Conservation (phyloP, 2,888 invertebrate genomes). For the Synergus umbraculus region DNA sequence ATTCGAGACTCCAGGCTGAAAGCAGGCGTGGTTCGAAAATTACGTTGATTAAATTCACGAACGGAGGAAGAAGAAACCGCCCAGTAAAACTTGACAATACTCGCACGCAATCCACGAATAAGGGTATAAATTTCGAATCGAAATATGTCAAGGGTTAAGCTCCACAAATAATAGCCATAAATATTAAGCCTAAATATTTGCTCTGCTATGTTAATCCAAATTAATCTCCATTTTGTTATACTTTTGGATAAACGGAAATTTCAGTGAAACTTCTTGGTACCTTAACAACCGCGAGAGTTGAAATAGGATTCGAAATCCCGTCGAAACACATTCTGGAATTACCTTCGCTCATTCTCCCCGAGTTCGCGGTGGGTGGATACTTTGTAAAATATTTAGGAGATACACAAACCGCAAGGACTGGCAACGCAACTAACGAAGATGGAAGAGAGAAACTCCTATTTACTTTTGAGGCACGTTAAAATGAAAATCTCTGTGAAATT, state of each 20-base stretch:
- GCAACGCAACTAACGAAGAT: conserved; percentile 68
- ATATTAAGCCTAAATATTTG: neutral
- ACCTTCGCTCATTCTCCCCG: conserved; percentile 40
- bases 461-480: conserved; percentile 43
- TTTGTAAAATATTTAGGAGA: conserved; percentile 61
- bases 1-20: conserved; percentile 51
- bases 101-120: conserved; percentile 45
- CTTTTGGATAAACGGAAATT: neutral
- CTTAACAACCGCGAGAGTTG: conserved; percentile 43
- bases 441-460: conserved; percentile 57
- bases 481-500: neutral
- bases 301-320: conserved; percentile 50
- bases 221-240: neutral
- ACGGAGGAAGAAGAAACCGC: conserved; percentile 48
- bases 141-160: neutral
- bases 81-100: conserved; percentile 63
- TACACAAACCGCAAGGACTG: conserved; percentile 55
- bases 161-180: neutral
- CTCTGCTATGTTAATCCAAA: neutral
- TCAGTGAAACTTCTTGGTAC: conserved; percentile 32
- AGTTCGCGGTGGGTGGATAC: conserved; percentile 42
- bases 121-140: neutral
- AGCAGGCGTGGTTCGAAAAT: conserved; percentile 67
- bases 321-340: conserved; percentile 45
- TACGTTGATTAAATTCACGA: conserved; percentile 71